Percentiles rank a stretch among this genome's conserved stretches.
Conservation (phyloP, 2,888 invertebrate genomes). For the Thereva unica region DNA sequence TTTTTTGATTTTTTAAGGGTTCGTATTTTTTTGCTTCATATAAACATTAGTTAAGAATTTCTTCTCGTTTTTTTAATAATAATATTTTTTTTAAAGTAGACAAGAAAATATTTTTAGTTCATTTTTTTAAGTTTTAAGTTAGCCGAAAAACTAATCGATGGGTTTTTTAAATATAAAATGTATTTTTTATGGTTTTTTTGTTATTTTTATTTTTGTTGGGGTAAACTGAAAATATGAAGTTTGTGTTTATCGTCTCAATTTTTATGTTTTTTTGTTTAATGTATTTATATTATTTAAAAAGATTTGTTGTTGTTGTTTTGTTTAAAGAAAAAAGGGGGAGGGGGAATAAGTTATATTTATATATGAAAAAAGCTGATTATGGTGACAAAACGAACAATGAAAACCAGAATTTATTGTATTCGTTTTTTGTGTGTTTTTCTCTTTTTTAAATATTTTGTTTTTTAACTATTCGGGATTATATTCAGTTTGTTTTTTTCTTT, state of each 20-base stretch:
- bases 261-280: constrained; percentile 5
- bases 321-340: constrained; percentile 24
- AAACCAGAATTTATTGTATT: no score
- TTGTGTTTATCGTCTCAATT: constrained; percentile 12
- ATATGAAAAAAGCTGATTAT: constrained; percentile 26
- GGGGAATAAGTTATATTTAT: no score
- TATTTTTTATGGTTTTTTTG: constrained; percentile 30
- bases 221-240: constrained; percentile 21
- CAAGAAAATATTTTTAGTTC: constrained; percentile 29
- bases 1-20: constrained; percentile 32
- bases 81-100: constrained; percentile 31
- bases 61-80: constrained; percentile 17
- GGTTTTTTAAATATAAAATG: constrained; percentile 38
- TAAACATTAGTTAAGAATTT: no score
- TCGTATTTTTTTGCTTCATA: no score
- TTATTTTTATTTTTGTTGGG: constrained; percentile 8
- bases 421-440: no score
- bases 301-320: constrained; percentile 9
- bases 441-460: constrained; percentile 29
- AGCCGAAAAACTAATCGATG: constrained; percentile 46
- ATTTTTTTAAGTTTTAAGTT: no score
- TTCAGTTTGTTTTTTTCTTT: no score
- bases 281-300: constrained; percentile 9
- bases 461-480: constrained; percentile 35
- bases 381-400: constrained; percentile 20